phyloP scores from a whole-genome alignment of 2,113 vertebrate species.

The Apodemus sylvaticus region DNA sequence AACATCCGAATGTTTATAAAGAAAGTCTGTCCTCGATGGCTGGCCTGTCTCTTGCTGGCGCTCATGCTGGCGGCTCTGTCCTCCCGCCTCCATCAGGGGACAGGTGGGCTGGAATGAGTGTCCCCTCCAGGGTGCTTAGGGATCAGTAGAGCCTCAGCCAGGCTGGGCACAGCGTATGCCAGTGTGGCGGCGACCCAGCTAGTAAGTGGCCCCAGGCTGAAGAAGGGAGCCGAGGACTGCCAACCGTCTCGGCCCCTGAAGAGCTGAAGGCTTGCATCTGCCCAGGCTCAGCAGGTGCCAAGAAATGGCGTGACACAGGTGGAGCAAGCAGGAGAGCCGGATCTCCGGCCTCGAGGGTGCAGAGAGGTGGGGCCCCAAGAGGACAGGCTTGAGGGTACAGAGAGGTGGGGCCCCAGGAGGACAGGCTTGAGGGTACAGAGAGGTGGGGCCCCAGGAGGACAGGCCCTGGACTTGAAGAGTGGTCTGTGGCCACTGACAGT shows the following conservation, averaged over 20 bases:
- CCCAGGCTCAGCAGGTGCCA: neutral
- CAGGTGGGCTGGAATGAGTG: neutral
- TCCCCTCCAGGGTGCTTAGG: neutral
- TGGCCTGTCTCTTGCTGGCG: neutral
- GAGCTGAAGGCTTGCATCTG: neutral
- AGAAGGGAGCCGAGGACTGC: neutral
- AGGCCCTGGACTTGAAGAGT: neutral
- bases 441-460: no score
- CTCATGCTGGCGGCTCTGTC: neutral
- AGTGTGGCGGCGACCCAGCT: neutral
- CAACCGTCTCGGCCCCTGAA: neutral
- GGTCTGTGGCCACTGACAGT: neutral
- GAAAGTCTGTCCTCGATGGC: slow-evolving; percentile 33
- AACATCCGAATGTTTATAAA: slow-evolving; percentile 30
- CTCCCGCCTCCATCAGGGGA: neutral
- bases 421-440: no score
- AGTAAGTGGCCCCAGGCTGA: neutral
- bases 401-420: neutral
- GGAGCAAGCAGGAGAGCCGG: rapidly evolving
- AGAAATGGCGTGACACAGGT: neutral
- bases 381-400: neutral
- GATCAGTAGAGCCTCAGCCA: neutral
- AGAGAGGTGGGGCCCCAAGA: neutral
- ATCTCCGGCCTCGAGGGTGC: neutral
- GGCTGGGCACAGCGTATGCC: neutral